Percentiles rank a stretch among this genome's conserved stretches.
These are phyloP conservation scores for Antennarius striatus DNA, from an alignment of 2,113 vertebrate genomes.

Conservation along the genomic window DNA sequence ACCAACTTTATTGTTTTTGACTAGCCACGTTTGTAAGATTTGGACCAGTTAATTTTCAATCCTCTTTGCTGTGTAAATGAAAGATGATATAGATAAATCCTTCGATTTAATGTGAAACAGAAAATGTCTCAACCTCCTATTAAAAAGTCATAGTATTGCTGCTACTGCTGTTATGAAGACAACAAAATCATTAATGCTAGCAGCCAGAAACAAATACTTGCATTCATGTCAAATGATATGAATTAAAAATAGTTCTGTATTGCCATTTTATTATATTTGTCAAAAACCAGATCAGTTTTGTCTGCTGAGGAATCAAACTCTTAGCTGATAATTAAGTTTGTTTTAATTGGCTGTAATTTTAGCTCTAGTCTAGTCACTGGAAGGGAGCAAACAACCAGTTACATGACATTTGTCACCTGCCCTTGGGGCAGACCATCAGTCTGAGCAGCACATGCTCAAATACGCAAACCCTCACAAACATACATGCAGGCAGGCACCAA, in stretches of 20 bases:
- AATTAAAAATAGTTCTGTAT: too few relatives aligned
- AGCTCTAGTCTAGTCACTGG: conserved; percentile 48
- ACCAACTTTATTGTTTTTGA: neutral
- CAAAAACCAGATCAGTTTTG: conserved; percentile 1
- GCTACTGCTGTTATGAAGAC: too few relatives aligned
- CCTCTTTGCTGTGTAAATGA: neutral
- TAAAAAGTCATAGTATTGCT: too few relatives aligned
- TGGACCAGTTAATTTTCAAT: neutral
- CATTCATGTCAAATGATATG: too few relatives aligned
- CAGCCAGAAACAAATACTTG: too few relatives aligned
- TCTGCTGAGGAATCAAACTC: conserved; percentile 27
- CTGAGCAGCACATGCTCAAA: conserved; percentile 7
- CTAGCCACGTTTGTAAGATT: neutral
- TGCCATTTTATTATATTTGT: too few relatives aligned
- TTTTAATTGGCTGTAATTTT: conserved; percentile 64
- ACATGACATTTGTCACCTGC: conserved; percentile 53
- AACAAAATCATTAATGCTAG: too few relatives aligned
- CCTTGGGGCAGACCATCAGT: conserved; percentile 38
- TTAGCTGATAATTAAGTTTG: conserved; percentile 10
- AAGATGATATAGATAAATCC: too few relatives aligned
- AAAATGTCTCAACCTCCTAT: too few relatives aligned
- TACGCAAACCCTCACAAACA: conserved; percentile 22
- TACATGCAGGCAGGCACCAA: conserved; percentile 61
- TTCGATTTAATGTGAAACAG: too few relatives aligned
- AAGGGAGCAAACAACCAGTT: conserved; percentile 62